Evolutionary conservation across 1,140 invertebrate species (phyloP).

Genomic region (Zaprionus nigranus): DNA sequence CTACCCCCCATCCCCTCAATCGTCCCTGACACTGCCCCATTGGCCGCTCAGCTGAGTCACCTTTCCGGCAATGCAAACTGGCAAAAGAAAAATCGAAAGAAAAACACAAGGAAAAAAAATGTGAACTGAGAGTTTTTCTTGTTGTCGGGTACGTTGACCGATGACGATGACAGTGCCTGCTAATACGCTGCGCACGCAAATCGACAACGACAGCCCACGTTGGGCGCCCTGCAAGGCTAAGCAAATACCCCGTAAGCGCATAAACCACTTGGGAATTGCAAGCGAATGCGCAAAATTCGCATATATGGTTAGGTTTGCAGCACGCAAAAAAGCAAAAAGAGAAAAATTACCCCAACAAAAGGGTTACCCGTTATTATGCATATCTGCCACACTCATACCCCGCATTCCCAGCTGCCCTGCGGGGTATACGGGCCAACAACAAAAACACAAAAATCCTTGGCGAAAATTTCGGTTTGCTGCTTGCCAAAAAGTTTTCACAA

Average conservation of each 20-base stretch:
- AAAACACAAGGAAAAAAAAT: slow-evolving; percentile 1
- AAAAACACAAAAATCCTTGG: slow-evolving; percentile 12
- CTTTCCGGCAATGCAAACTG: slow-evolving; percentile 12
- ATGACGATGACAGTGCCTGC: slow-evolving; percentile 40
- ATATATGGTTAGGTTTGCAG: neutral
- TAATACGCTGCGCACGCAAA: slow-evolving; percentile 49
- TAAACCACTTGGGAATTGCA: slow-evolving; percentile 15
- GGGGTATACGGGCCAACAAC: slow-evolving; percentile 8
- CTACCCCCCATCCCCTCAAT: too few relatives aligned
- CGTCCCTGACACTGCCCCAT: neutral
- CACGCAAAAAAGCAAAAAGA: too few relatives aligned
- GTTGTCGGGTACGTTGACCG: slow-evolving; percentile 31
- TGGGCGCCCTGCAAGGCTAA: neutral
- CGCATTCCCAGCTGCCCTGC: neutral
- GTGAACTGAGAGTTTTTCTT: neutral
- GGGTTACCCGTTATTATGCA: neutral
- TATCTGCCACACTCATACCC: neutral
- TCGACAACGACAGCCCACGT: slow-evolving; percentile 9
- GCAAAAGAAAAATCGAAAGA: slow-evolving; percentile 1
- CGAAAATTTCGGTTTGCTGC: slow-evolving; percentile 32
- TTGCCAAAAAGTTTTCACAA: slow-evolving; percentile 51
- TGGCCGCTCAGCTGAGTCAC: slow-evolving; percentile 22
- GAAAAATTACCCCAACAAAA: neutral
- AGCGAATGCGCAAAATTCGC: slow-evolving; percentile 2
- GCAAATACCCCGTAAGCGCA: slow-evolving; percentile 27